A percentile compares a stretch with the other conserved stretches of the same genome.
Conservation (phyloP, 1,140 invertebrate species). For the Atta cephalotes region DNA sequence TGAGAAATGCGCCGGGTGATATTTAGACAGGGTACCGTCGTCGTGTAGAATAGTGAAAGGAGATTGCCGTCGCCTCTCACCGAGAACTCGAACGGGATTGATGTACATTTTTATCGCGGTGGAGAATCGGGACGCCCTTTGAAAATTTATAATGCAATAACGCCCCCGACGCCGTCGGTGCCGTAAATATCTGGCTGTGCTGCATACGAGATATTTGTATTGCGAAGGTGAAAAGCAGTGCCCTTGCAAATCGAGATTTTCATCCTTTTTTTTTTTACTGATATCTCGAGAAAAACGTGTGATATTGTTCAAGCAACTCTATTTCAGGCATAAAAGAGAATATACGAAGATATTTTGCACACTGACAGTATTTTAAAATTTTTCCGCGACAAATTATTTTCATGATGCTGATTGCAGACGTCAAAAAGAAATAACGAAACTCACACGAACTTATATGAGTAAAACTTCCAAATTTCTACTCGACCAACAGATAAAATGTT, state of each 20-base stretch:
- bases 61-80: background rate
- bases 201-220: constrained; percentile 13
- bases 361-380: constrained; percentile 16
- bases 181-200: constrained; percentile 21
- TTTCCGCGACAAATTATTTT: constrained; percentile 39
- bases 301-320: background rate
- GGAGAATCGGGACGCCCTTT: constrained; percentile 55
- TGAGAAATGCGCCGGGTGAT: constrained; percentile 51
- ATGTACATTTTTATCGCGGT: constrained; percentile 61
- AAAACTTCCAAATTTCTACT: constrained; percentile 22
- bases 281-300: background rate
- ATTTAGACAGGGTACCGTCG: constrained; percentile 53
- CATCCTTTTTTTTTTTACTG: background rate
- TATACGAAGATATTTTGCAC: background rate
- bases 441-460: constrained; percentile 6
- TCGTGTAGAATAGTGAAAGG: constrained; percentile 41
- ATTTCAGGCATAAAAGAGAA: background rate
- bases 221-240: constrained; percentile 40
- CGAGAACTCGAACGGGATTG: constrained; percentile 55
- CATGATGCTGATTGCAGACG: background rate
- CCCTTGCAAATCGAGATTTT: constrained; percentile 5
- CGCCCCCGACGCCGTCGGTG: constrained; percentile 11
- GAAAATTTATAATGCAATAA: constrained; percentile 74
- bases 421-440: background rate
- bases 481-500: constrained; percentile 30